Base-by-base conservation (phyloP, 2,113 vertebrate genomes). In the Gallinago undulata region DNA sequence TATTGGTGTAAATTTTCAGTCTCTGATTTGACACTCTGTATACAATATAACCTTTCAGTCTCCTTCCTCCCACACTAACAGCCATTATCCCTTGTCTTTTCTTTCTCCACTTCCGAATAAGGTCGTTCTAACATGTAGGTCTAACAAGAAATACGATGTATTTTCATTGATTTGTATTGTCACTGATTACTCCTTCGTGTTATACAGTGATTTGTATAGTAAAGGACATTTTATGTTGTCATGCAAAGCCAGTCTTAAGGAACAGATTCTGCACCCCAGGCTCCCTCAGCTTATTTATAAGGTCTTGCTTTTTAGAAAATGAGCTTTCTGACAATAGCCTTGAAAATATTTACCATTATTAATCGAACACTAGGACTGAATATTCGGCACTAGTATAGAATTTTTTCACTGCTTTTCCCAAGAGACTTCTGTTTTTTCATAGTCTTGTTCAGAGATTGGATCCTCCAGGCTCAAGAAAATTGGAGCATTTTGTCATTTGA, bases 161-260 rank as follows among this genome's bases (percentile, higher is more conserved):
- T 98, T 96, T 97, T 97, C 96, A 97, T 97, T 97, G 97, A 98
- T 98, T 97, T 84, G 75, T 93, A 92, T 81, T 94, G 79, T 90
- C 83, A 78, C 75, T 89, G 88, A 96, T 96, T 97, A 96, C 90
- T 95, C 86, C 55, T 96, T 97, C 55, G 35, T 96, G 95, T 97
- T 97, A 63, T 74, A 79, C 83, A 92, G 95, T 64, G 70, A 89
- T 96, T 97, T 93, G 97, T 98, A 97, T 97, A 97, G 97, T 94
- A 97, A 97, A 97, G 96, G 96, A 92, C 95, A 64, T 97, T 97
- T 88, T 82, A 62, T 13, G 43, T 98, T 97, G 96, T 97, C 97
- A 98, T 98, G 98, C 97, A 97, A 98, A 98, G 97, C 98, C 98
- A 98, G 97, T 97, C 79, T 94, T 91, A 96, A 96, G 93, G 96